Evolutionary conservation across 1,140 invertebrate genomes (phyloP).

Genomic region (Calosoma granatense): DNA sequence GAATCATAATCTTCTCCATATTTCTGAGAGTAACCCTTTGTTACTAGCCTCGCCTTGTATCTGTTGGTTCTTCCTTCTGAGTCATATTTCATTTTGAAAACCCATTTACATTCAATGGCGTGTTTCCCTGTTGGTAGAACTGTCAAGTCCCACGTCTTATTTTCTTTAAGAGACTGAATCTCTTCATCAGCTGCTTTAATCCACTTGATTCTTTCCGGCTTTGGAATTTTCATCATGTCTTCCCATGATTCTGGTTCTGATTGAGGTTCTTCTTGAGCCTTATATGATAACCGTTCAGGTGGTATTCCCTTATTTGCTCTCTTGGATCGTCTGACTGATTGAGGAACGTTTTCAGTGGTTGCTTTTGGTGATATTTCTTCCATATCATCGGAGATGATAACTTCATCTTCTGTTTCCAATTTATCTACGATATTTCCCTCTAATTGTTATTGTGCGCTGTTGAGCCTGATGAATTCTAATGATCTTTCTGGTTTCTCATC

Average conservation of each 20-base stretch:
- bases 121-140: not conserved
- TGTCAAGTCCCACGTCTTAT: constrained; percentile 11
- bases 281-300: not conserved
- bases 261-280: constrained; percentile 19
- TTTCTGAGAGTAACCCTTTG: constrained; percentile 26
- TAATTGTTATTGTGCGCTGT: not conserved
- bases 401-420: constrained; percentile 4
- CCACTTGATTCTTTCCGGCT: constrained; percentile 21
- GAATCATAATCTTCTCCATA: constrained; percentile 21
- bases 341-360: not conserved
- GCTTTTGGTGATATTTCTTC: not conserved
- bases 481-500: not conserved
- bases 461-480: constrained; percentile 2
- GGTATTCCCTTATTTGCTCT: not conserved
- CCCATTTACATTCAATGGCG: constrained; percentile 10
- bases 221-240: not conserved
- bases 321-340: not conserved
- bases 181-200: constrained; percentile 24
- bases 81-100: constrained; percentile 11
- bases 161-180: constrained; percentile 21
- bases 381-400: not conserved
- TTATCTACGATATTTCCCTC: no score
- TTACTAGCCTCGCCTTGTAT: constrained; percentile 33
- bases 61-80: not conserved
- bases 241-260: not conserved